These are phyloP conservation scores for Globodera ellingtonae DNA, from an alignment of 1,140 invertebrate species.

Conservation along the genomic window DNA sequence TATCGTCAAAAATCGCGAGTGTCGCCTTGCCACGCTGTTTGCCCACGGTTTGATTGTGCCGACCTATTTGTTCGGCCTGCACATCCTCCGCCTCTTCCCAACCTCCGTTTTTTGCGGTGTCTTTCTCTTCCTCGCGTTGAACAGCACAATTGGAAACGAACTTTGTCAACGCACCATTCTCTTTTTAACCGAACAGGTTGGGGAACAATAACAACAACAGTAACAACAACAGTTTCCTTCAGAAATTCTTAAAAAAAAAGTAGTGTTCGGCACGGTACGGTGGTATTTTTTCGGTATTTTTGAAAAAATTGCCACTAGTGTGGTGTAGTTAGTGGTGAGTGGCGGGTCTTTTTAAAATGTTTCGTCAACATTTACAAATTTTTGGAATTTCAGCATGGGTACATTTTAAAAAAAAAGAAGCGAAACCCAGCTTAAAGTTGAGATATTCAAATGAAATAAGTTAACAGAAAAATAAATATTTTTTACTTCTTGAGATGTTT, in stretches of 20 bases:
- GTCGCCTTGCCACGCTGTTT: slow-evolving; percentile 66
- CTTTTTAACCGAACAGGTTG: slow-evolving; percentile 67
- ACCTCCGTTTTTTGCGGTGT: slow-evolving; percentile 67
- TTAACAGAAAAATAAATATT: too few relatives aligned
- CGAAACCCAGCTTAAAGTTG: too few relatives aligned
- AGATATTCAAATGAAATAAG: too few relatives aligned
- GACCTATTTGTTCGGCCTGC: slow-evolving; percentile 66
- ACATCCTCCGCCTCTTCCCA: slow-evolving; percentile 66
- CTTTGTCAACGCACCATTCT: slow-evolving; percentile 67
- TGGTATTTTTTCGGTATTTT: neutral
- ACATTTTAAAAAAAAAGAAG: too few relatives aligned
- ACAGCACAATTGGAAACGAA: slow-evolving; percentile 67
- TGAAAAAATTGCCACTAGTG: too few relatives aligned
- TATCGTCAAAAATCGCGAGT: slow-evolving; percentile 67
- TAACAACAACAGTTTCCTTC: neutral
- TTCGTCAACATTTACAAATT: too few relatives aligned
- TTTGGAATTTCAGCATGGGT: too few relatives aligned
- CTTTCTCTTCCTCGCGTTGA: slow-evolving; percentile 67
- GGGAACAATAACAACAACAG: neutral
- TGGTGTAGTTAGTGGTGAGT: too few relatives aligned
- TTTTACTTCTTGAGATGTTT: too few relatives aligned
- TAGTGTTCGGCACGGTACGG: neutral
- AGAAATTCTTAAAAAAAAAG: too few relatives aligned
- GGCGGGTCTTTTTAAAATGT: too few relatives aligned
- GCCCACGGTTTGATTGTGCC: slow-evolving; percentile 67